Conservation (phyloP, 1,140 invertebrate species). For the Laupala kohalensis region DNA sequence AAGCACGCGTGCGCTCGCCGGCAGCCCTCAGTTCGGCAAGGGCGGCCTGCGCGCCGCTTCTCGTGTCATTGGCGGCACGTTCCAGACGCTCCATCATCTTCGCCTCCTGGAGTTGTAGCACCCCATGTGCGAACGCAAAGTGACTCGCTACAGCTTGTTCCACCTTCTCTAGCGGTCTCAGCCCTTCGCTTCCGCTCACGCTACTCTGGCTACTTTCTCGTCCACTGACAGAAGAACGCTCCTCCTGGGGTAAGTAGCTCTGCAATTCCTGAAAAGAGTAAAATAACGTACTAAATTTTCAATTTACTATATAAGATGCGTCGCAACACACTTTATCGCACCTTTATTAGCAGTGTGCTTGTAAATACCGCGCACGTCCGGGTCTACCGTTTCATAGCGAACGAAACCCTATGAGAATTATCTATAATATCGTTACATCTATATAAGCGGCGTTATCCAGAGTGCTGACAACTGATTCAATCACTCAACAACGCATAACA, state of each 20-base stretch:
- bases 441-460: no score
- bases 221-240: neutral
- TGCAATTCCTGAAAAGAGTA: neutral
- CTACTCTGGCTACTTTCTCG: neutral
- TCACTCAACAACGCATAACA: no score
- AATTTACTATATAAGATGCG: no score
- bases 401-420: no score
- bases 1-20: neutral
- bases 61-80: neutral
- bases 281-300: no score
- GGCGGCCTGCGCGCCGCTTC: neutral
- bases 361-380: no score
- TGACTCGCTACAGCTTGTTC: constrained; percentile 24
- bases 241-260: neutral
- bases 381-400: no score
- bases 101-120: constrained; percentile 26
- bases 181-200: no score
- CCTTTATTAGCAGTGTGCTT: no score
- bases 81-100: constrained; percentile 20
- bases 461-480: no score
- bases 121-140: constrained; percentile 27
- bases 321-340: no score
- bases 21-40: neutral
- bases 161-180: neutral
- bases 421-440: no score